These are phyloP conservation scores for Lordiphosa andalusiaca DNA, from an alignment of 2,888 invertebrate genomes.

Conservation along the genomic window DNA sequence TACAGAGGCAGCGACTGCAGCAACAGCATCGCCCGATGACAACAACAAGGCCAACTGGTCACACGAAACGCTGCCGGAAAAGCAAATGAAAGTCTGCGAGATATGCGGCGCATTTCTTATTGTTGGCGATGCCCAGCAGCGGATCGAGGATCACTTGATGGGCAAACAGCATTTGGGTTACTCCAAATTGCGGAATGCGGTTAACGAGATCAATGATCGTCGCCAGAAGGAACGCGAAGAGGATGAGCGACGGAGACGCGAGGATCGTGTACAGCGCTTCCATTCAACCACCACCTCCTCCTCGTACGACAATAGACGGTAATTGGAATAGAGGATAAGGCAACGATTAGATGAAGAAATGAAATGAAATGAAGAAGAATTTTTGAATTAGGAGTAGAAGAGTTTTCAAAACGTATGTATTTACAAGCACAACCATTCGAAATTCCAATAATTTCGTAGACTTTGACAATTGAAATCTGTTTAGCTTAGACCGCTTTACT, in stretches of 20 bases:
- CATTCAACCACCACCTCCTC: conserved; percentile 20
- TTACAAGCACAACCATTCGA: too few species aligned
- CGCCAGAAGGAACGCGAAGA: conserved; percentile 84
- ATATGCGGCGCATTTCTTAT: conserved; percentile 99
- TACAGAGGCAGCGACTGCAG: not conserved
- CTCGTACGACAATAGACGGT: conserved; percentile 63
- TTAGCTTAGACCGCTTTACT: too few species aligned
- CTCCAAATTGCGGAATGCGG: conserved; percentile 85
- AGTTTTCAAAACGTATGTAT: too few species aligned
- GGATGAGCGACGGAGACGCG: conserved; percentile 80
- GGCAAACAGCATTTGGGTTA: conserved; percentile 99
- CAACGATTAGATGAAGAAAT: too few species aligned
- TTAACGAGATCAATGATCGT: conserved; percentile 84
- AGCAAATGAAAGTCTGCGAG: conserved; percentile 99
- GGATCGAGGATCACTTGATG: conserved; percentile 98
- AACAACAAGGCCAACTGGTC: conserved; percentile 82
- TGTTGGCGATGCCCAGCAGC: conserved; percentile 98
- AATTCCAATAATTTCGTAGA: not conserved
- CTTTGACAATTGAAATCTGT: too few species aligned
- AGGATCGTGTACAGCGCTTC: conserved; percentile 71
- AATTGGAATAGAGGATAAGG: conserved; percentile 10
- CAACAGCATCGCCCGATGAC: conserved; percentile 20
- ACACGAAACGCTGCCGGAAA: conserved; percentile 93
- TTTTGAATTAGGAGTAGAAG: too few species aligned
- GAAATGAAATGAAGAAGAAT: too few species aligned